phyloP scores from a whole-genome alignment of 2,888 invertebrate genomes.

The Cotesia congregata region DNA sequence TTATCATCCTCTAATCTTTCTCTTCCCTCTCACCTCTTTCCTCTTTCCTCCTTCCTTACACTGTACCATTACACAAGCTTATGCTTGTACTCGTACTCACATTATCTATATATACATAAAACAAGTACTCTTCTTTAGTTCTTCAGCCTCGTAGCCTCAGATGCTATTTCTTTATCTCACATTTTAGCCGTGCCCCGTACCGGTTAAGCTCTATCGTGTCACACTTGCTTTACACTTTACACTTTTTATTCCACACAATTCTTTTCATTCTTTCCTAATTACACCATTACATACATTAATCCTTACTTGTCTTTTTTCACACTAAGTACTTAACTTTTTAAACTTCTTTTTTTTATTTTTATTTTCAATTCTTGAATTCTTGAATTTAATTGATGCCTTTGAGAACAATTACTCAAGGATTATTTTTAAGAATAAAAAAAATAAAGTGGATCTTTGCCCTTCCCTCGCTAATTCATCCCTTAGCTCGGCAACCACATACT shows the following conservation, averaged over 20 bases:
- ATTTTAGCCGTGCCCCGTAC: background rate
- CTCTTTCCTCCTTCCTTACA: slow-evolving; percentile 28
- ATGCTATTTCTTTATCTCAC: slow-evolving; percentile 1
- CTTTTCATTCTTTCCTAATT: background rate
- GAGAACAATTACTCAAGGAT: background rate
- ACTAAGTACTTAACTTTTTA: background rate
- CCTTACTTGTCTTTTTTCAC: background rate
- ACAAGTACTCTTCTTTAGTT: background rate
- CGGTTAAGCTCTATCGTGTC: slow-evolving; percentile 2
- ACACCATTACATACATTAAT: background rate
- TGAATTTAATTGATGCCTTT: background rate
- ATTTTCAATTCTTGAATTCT: background rate
- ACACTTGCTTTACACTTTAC: slow-evolving; percentile 5
- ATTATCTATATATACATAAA: background rate
- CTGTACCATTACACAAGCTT: background rate
- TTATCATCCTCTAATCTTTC: slow-evolving; percentile 19
- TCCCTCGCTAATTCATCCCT: background rate
- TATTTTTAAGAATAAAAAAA: background rate
- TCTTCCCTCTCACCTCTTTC: slow-evolving; percentile 6
- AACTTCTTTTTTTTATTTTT: background rate
- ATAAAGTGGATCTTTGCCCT: background rate
- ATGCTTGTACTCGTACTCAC: background rate
- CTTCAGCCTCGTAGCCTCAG: background rate
- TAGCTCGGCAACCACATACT: background rate
- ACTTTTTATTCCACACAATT: background rate